These are phyloP conservation scores for Peromyscus eremicus DNA, from an alignment of 2,797 vertebrate genomes.

Conservation along the genomic window DNA sequence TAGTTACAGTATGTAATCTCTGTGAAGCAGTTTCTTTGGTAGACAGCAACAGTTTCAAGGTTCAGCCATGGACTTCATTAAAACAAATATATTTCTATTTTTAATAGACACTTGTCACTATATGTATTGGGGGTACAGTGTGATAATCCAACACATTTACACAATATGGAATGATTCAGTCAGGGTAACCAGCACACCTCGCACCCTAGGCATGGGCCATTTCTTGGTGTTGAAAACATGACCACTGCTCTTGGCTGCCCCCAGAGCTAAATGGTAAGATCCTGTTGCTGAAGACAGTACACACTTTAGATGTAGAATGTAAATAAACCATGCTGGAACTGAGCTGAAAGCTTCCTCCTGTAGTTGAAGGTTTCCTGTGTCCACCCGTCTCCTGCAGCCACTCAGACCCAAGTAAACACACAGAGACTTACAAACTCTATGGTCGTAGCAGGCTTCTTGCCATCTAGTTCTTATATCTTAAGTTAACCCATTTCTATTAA, in stretches of 20 bases:
- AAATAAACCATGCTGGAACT: not conserved
- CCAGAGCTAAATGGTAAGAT: not conserved
- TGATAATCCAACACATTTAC: not conserved
- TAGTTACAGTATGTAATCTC: not conserved
- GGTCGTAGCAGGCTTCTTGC: no score
- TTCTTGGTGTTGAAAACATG: not conserved
- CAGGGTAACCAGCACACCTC: not conserved
- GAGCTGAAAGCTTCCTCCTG: not conserved
- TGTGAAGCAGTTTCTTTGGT: not conserved
- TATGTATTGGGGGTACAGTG: not conserved
- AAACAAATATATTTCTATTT: not conserved
- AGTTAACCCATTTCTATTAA: no score
- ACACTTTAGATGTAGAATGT: not conserved
- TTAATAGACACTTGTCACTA: not conserved
- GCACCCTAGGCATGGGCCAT: not conserved
- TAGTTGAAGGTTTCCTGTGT: no score
- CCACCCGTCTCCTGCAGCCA: no score
- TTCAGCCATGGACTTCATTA: not conserved
- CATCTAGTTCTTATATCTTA: no score
- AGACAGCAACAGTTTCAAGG: not conserved
- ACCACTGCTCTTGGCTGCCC: not conserved
- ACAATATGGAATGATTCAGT: not conserved
- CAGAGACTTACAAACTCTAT: no score
- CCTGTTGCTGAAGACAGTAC: not conserved
- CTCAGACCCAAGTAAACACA: no score